These are phyloP conservation scores for Drosophila repletoides DNA, from an alignment of 1,140 invertebrate species.

Conservation along the genomic window DNA sequence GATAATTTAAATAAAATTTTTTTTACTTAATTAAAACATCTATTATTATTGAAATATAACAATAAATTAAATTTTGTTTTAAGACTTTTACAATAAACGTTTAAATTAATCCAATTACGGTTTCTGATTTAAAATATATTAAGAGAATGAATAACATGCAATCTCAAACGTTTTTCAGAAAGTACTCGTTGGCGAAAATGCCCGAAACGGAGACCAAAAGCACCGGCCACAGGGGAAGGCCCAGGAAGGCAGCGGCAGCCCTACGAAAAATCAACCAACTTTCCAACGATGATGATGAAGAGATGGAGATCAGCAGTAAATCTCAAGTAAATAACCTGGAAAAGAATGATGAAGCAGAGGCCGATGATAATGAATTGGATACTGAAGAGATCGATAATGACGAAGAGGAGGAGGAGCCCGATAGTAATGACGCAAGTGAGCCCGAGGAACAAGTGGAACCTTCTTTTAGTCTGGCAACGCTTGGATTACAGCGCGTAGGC, in stretches of 20 bases:
- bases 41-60: too few relatives aligned
- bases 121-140: not conserved
- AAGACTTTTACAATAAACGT: too few relatives aligned
- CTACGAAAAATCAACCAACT: constrained; percentile 3
- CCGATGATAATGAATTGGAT: constrained; percentile 28
- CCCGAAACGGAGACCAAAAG: constrained; percentile 45
- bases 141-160: not conserved
- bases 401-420: constrained; percentile 62
- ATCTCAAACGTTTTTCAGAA: constrained; percentile 26
- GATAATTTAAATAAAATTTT: too few relatives aligned
- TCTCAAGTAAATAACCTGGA: not conserved
- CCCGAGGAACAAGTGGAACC: constrained; percentile 85
- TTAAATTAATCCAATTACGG: too few relatives aligned
- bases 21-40: too few relatives aligned
- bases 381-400: constrained; percentile 39
- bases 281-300: constrained; percentile 22
- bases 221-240: constrained; percentile 28
- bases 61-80: too few relatives aligned
- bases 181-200: constrained; percentile 47
- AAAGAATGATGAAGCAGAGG: constrained; percentile 6
- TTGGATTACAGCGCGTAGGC: constrained; percentile 91
- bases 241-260: constrained; percentile 39
- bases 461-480: constrained; percentile 88
- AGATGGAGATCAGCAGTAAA: not conserved
- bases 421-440: constrained; percentile 55